Conservation (phyloP, 2,797 vertebrate genomes). For the Coluber constrictor region DNA sequence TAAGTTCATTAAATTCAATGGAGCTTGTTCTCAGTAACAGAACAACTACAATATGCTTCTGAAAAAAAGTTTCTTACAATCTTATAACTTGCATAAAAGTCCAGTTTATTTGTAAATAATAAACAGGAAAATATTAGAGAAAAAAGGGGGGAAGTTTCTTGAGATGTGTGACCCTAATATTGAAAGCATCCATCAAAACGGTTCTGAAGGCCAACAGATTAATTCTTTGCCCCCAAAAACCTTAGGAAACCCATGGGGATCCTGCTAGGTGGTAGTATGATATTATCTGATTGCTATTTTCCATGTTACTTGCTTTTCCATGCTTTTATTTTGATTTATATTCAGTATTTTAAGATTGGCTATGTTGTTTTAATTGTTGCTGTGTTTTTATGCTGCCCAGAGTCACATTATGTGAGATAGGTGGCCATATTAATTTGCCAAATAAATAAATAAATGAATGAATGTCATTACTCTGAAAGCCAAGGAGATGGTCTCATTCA, state of each 20-base stretch:
- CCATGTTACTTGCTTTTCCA: neutral
- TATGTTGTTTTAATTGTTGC: neutral
- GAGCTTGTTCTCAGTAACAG: neutral
- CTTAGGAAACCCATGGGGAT: neutral
- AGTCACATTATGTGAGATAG: neutral
- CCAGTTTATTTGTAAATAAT: neutral
- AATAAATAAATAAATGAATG: neutral
- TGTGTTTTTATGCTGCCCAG: neutral
- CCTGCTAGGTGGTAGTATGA: neutral
- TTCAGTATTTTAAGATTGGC: neutral
- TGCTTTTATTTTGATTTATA: neutral
- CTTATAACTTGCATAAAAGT: neutral
- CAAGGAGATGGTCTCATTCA: neutral
- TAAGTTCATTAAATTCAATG: neutral
- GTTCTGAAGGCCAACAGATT: neutral
- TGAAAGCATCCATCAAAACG: neutral
- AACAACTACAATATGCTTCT: neutral
- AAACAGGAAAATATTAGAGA: neutral
- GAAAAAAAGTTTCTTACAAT: neutral
- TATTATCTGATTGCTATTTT: neutral
- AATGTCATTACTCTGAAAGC: neutral
- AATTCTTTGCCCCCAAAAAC: accelerated
- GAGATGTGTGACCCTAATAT: neutral
- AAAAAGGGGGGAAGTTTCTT: neutral
- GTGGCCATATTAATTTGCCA: neutral